Conservation (phyloP, 2,888 invertebrate genomes). For the Anthoptus insignis region DNA sequence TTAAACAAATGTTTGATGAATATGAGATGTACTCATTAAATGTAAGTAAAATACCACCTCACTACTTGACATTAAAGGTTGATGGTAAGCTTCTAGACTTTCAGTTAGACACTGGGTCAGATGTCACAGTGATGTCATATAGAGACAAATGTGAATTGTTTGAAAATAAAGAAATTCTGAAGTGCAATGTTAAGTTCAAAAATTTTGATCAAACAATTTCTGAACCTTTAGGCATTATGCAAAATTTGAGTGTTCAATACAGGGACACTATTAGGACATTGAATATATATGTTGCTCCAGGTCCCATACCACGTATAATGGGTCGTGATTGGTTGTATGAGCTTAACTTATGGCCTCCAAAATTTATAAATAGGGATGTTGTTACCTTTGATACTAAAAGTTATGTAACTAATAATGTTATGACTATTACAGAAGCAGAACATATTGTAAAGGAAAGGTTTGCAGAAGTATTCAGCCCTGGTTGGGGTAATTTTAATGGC, state of each 20-base stretch:
- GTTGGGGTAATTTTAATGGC: conserved; percentile 32
- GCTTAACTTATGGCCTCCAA: conserved; percentile 24
- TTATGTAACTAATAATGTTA: conserved; percentile 1
- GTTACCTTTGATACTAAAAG: not conserved
- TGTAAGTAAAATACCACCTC: conserved; percentile 30
- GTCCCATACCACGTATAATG: conserved; percentile 8
- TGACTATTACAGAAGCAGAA: conserved; percentile 6
- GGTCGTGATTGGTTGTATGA: conserved; percentile 18
- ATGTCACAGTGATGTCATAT: conserved; percentile 17
- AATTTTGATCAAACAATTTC: conserved; percentile 34
- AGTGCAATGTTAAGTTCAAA: conserved; percentile 17
- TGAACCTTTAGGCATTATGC: conserved; percentile 17
- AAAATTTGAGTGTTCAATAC: not conserved
- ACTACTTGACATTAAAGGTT: conserved; percentile 4
- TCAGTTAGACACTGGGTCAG: conserved; percentile 36
- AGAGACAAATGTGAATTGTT: conserved; percentile 18
- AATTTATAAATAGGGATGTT: conserved; percentile 1
- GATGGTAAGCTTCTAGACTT: conserved; percentile 15
- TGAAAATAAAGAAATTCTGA: not conserved
- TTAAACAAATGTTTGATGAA: not conserved
- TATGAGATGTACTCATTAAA: not conserved
- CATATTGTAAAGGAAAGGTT: conserved; percentile 23
- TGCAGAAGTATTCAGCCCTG: conserved; percentile 37
- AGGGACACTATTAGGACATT: not conserved
- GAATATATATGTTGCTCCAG: not conserved